Conservation (phyloP, 2,113 vertebrate species). For the Pipra filicauda region DNA sequence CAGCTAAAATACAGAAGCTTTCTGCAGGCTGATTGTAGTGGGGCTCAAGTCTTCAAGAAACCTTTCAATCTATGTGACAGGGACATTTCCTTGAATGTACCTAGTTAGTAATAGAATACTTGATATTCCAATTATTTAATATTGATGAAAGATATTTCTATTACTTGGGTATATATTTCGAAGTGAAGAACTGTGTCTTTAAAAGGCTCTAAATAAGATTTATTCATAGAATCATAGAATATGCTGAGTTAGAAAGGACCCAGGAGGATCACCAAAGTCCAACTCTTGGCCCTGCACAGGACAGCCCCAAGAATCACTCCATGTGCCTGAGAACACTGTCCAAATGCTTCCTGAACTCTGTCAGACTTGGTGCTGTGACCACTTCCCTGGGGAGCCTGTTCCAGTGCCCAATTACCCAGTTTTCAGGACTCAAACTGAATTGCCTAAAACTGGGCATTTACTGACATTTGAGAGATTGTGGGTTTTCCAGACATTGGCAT, state of each 20-base stretch:
- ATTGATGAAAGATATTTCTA: neutral
- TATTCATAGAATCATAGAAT: neutral
- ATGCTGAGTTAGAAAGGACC: neutral
- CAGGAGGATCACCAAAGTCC: neutral
- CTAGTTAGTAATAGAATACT: neutral
- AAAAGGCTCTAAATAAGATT: neutral
- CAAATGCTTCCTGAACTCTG: accelerated
- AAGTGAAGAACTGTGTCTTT: neutral
- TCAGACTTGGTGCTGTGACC: neutral
- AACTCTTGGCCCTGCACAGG: neutral
- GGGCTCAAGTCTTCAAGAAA: neutral
- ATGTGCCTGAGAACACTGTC: neutral
- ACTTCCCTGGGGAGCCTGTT: neutral
- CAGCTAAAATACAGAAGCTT: neutral
- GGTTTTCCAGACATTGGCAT: neutral
- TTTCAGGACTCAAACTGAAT: neutral
- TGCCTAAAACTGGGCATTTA: neutral
- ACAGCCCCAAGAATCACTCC: neutral
- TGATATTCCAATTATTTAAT: neutral
- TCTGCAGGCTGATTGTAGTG: neutral
- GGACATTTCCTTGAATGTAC: neutral
- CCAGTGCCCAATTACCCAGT: neutral
- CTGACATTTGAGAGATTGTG: neutral
- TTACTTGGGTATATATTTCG: neutral
- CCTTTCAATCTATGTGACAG: neutral